Evolutionary conservation across 2,888 invertebrate genomes (phyloP).

Genomic region (Iselma pallidipennis): DNA sequence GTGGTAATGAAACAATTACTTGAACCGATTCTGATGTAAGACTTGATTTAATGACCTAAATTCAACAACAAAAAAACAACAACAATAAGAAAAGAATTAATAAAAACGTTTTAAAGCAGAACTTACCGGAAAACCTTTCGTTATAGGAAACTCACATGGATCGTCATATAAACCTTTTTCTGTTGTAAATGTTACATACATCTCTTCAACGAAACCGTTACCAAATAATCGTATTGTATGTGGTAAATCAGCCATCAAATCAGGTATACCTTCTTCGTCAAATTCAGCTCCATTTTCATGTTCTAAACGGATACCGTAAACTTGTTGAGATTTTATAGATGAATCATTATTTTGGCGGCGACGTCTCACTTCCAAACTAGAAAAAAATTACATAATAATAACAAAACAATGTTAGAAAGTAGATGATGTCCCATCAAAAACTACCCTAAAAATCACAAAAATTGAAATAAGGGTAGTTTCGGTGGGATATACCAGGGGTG

Average conservation of each 20-base stretch:
- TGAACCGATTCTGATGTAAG: conserved; percentile 55
- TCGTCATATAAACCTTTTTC: conserved; percentile 59
- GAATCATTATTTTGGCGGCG: too few relatives aligned
- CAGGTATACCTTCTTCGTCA: conserved; percentile 67
- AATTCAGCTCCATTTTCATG: conserved; percentile 61
- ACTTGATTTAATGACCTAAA: conserved; percentile 56
- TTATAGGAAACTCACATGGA: conserved; percentile 66
- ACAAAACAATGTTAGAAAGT: too few relatives aligned
- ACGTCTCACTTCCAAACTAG: too few relatives aligned
- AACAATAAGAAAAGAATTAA: conserved; percentile 37
- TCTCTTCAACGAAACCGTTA: conserved; percentile 65
- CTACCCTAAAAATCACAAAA: too few relatives aligned
- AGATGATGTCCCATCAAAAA: too few relatives aligned
- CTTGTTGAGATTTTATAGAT: too few relatives aligned
- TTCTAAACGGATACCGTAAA: conserved; percentile 65
- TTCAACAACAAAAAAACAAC: too few relatives aligned
- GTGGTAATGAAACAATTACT: conserved; percentile 52
- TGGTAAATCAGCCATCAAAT: conserved; percentile 64
- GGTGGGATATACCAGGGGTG: too few relatives aligned
- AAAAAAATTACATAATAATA: too few relatives aligned
- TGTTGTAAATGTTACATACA: conserved; percentile 74
- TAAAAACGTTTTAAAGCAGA: background rate
- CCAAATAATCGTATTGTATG: conserved; percentile 77
- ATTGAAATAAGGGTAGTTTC: too few relatives aligned
- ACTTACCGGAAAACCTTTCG: conserved; percentile 58